Evolutionary conservation across 2,888 invertebrate genomes (phyloP).

Genomic region (Matsumyia berberina): DNA sequence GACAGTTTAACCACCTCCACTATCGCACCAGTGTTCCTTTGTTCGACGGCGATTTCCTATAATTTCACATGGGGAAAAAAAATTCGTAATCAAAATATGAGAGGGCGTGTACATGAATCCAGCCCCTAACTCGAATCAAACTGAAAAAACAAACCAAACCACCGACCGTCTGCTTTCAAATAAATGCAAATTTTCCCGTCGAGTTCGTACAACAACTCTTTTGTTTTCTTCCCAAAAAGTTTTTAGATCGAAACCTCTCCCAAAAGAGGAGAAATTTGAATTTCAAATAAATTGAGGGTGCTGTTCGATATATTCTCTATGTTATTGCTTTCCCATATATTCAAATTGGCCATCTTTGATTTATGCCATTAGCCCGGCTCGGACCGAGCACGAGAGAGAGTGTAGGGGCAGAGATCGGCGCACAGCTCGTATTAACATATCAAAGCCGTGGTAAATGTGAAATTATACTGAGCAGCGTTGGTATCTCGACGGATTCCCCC

Average conservation of each 20-base stretch:
- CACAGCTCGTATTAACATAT: conserved; percentile 69
- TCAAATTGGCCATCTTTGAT: conserved; percentile 76
- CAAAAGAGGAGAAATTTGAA: conserved; percentile 64
- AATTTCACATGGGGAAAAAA: conserved; percentile 17
- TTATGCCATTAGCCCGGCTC: conserved; percentile 62
- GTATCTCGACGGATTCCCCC: conserved; percentile 12
- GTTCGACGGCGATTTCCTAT: conserved; percentile 12
- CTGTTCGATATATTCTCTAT: conserved; percentile 70
- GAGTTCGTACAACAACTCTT: conserved; percentile 66
- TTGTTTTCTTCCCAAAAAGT: conserved; percentile 39
- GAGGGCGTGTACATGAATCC: conserved; percentile 60
- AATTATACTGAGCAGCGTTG: conserved; percentile 59
- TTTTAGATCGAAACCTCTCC: background rate
- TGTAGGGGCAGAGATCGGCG: conserved; percentile 2
- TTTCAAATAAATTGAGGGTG: conserved; percentile 76
- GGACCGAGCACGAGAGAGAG: conserved; percentile 19
- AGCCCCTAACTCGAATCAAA: conserved; percentile 47
- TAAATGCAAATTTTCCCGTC: conserved; percentile 72
- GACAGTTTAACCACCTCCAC: conserved; percentile 18
- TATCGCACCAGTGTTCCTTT: conserved; percentile 49
- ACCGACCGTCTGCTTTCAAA: conserved; percentile 59
- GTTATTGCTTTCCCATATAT: conserved; percentile 71
- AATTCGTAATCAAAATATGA: conserved; percentile 35
- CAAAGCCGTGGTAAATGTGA: conserved; percentile 70
- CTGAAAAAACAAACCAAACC: background rate